Conservation (phyloP, 53 echinoderm and acorn worm species). For the Antedon mediterranea region DNA sequence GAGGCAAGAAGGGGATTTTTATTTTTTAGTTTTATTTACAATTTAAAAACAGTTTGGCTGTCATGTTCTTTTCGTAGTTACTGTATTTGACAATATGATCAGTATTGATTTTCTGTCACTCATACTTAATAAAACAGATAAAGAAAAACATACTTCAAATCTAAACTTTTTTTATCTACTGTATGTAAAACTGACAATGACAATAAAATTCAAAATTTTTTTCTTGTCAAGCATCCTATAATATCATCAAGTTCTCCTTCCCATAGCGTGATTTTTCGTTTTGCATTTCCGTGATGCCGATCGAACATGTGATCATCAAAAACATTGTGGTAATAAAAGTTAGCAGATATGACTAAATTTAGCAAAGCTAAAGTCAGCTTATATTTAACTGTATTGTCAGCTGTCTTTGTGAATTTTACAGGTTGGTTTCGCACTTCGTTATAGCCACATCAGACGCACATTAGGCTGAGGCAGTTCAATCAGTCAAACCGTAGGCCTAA, state of each 20-base stretch:
- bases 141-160: too few relatives aligned
- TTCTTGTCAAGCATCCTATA: background rate
- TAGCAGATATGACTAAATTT: background rate
- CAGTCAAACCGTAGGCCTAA: background rate
- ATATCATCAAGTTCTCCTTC: background rate
- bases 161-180: too few relatives aligned
- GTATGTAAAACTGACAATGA: too few relatives aligned
- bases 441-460: background rate
- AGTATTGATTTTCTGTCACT: too few relatives aligned
- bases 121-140: too few relatives aligned
- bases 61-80: background rate
- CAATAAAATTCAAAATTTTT: background rate
- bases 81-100: too few relatives aligned
- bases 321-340: background rate
- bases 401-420: background rate
- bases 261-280: background rate
- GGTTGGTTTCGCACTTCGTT: background rate
- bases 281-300: background rate
- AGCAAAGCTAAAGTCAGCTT: background rate
- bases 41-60: background rate
- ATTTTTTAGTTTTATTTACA: background rate
- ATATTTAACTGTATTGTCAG: background rate
- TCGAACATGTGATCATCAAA: background rate
- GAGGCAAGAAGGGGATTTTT: background rate
- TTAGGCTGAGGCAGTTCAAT: constrained; percentile 1